These are phyloP conservation scores for Takifugu rubripes DNA, from an alignment of 2,797 vertebrate genomes.

Conservation along the genomic window DNA sequence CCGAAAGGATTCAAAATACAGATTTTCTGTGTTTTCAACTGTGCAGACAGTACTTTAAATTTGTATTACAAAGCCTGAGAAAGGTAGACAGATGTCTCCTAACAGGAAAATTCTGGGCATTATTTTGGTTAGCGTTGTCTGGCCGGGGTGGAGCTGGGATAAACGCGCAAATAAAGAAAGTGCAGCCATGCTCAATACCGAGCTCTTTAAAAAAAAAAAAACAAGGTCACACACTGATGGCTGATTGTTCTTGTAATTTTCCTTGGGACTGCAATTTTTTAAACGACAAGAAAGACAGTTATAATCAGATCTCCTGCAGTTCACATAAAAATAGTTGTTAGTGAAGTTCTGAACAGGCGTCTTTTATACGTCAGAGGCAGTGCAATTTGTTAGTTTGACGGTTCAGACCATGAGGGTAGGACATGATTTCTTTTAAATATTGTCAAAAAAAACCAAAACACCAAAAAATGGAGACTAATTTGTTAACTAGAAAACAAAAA, in stretches of 20 bases:
- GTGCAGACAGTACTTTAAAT: constrained; percentile 38
- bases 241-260: constrained; percentile 30
- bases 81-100: constrained; percentile 32
- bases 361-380: constrained; percentile 40
- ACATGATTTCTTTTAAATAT: constrained; percentile 35
- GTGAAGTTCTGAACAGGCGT: constrained; percentile 28
- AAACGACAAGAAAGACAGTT: constrained; percentile 20
- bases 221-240: constrained; percentile 22
- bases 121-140: constrained; percentile 25
- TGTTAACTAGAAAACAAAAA: constrained; percentile 14
- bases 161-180: constrained; percentile 24
- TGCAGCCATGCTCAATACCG: constrained; percentile 4
- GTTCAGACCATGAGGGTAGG: constrained; percentile 16
- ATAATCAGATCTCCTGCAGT: constrained; percentile 30
- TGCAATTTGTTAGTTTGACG: constrained; percentile 43
- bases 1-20: constrained; percentile 48
- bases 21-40: constrained; percentile 38
- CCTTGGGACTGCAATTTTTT: constrained; percentile 25
- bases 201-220: constrained; percentile 18
- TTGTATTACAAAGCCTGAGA: constrained; percentile 26
- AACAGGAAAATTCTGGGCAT: constrained; percentile 28
- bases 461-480: constrained; percentile 18
- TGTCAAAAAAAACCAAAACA: constrained; percentile 15
- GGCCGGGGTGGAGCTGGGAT: constrained; percentile 18
- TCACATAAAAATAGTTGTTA: constrained; percentile 42